Evolutionary conservation across 2,113 vertebrate genomes (phyloP).

Genomic region (Pimephales promelas): DNA sequence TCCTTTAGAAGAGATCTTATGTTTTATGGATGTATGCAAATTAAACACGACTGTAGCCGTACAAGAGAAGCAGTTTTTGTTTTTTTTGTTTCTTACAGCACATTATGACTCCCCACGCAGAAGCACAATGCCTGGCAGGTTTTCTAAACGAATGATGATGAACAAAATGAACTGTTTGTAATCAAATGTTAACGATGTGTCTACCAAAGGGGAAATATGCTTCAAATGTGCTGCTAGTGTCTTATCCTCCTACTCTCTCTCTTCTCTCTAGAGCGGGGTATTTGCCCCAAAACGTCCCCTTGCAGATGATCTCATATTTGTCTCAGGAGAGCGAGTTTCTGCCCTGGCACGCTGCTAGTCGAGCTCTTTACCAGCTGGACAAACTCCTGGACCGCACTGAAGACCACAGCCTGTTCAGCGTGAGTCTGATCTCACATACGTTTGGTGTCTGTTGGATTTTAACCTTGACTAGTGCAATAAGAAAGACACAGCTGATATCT

Average conservation of each 20-base stretch:
- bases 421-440: constrained; percentile 16
- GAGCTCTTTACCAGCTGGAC: constrained; percentile 93
- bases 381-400: constrained; percentile 96
- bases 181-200: constrained; percentile 19
- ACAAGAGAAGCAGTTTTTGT: constrained; percentile 23
- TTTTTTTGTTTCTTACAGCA: background rate
- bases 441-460: background rate
- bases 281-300: constrained; percentile 91
- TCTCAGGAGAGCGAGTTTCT: constrained; percentile 94
- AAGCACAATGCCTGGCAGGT: constrained; percentile 18
- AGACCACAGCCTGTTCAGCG: constrained; percentile 92
- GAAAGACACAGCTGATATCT: background rate
- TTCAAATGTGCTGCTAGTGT: constrained; percentile 16
- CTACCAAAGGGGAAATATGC: background rate
- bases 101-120: background rate
- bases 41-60: constrained; percentile 32
- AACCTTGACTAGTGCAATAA: background rate
- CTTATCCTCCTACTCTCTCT: background rate
- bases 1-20: constrained; percentile 36
- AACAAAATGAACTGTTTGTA: constrained; percentile 18
- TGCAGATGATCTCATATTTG: constrained; percentile 94
- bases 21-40: constrained; percentile 52
- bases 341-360: constrained; percentile 95
- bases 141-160: constrained; percentile 13
- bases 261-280: constrained; percentile 86